phyloP scores from a whole-genome alignment of 2,113 vertebrate genomes.

The Xerus inauris region DNA sequence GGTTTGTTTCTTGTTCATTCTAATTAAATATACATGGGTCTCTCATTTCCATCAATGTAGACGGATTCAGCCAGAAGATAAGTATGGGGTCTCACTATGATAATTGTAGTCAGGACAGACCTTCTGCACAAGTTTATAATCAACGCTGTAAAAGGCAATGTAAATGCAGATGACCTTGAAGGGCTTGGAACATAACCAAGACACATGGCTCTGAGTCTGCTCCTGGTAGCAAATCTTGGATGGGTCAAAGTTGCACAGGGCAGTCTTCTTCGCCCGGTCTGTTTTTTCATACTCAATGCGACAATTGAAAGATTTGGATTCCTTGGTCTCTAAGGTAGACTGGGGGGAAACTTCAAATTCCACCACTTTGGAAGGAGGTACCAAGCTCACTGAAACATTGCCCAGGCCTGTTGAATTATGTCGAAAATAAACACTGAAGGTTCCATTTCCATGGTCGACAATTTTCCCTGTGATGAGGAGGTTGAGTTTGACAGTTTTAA shows the following conservation, averaged over 20 bases:
- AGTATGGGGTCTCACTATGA: constrained; percentile 97
- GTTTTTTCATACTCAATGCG: constrained; percentile 99
- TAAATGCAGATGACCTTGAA: constrained; percentile 99
- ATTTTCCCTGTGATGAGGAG: constrained; percentile 99
- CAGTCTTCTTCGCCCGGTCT: constrained; percentile 98
- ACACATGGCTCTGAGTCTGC: constrained; percentile 99
- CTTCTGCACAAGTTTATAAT: constrained; percentile 99
- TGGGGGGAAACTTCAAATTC: constrained; percentile 96
- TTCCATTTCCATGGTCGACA: constrained; percentile 98
- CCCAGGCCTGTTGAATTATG: constrained; percentile 98
- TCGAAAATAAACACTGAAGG: constrained; percentile 99
- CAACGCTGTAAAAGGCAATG: constrained; percentile 99
- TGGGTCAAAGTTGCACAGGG: constrained; percentile 94
- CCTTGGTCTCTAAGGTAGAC: constrained; percentile 97
- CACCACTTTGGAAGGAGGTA: constrained; percentile 98
- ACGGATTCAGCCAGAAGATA: constrained; percentile 94
- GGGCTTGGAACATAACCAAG: constrained; percentile 99
- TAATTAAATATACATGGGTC: background rate
- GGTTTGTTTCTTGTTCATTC: constrained; percentile 55
- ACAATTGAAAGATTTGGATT: constrained; percentile 99
- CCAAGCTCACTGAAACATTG: constrained; percentile 98
- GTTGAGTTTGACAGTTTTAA: constrained; percentile 99
- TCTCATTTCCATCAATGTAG: background rate
- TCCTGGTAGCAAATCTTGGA: constrained; percentile 99
- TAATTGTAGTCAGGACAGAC: constrained; percentile 99